phyloP scores from a whole-genome alignment of 2,113 vertebrate species.

The Oryctolagus cuniculus region mOryCun1.1 NC_091434.1:99722501-99723000 shows the following conservation, averaged over 20 bases:
- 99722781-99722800: not conserved
- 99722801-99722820: not conserved
- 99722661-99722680: slow-evolving; percentile 27
- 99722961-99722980: not conserved
- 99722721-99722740: not conserved
- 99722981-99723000: not conserved
- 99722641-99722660: not conserved
- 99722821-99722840: not conserved
- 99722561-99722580: not conserved
- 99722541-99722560: not conserved
- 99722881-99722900: not conserved
- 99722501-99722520: not conserved
- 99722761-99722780: not conserved
- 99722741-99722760: not conserved
- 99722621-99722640: not conserved
- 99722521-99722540: not conserved
- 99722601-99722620: not conserved
- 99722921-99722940: not conserved
- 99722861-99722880: not conserved
- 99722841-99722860: not conserved
- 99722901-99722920: not conserved
- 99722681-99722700: not conserved
- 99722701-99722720: not conserved
- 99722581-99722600: not conserved
- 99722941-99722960: not conserved